Conservation (phyloP, 2,888 invertebrate genomes). For the Drosophila antonietae region DNA sequence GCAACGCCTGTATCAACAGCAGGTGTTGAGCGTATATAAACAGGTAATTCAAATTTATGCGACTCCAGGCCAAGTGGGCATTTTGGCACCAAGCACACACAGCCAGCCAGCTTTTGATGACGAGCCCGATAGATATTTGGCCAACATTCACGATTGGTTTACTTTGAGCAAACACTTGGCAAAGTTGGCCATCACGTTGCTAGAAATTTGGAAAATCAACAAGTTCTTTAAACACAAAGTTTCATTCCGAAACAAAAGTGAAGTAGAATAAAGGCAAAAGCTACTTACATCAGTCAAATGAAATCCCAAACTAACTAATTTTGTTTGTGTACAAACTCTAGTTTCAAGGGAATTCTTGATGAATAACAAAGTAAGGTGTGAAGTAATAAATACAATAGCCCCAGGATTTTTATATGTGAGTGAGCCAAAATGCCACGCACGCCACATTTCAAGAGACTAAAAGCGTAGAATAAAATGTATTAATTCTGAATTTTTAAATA, state of each 20-base stretch:
- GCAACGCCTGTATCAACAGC: conserved; percentile 1
- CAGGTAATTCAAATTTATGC: conserved; percentile 33
- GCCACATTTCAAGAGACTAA: too few relatives aligned
- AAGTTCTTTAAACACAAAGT: conserved; percentile 3
- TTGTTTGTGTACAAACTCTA: not conserved
- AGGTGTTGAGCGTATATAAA: conserved; percentile 22
- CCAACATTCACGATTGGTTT: not conserved
- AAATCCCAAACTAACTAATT: not conserved
- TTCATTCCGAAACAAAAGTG: not conserved
- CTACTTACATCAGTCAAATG: not conserved
- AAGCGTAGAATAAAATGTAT: too few relatives aligned
- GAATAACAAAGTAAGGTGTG: too few relatives aligned
- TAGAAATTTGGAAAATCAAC: conserved; percentile 13
- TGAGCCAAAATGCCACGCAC: too few relatives aligned
- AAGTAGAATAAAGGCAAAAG: not conserved
- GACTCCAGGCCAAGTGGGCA: not conserved
- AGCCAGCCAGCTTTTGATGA: conserved; percentile 8
- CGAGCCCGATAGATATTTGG: conserved; percentile 9
- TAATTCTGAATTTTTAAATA: not conserved
- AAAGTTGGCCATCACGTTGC: not conserved
- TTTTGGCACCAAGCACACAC: not conserved
- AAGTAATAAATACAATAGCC: too few relatives aligned
- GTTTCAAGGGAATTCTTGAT: not conserved
- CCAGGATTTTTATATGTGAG: too few relatives aligned
- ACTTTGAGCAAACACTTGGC: not conserved